These are phyloP conservation scores for Cataglyphis cursor DNA, from an alignment of 2,888 invertebrate species.

Conservation along the genomic window DNA sequence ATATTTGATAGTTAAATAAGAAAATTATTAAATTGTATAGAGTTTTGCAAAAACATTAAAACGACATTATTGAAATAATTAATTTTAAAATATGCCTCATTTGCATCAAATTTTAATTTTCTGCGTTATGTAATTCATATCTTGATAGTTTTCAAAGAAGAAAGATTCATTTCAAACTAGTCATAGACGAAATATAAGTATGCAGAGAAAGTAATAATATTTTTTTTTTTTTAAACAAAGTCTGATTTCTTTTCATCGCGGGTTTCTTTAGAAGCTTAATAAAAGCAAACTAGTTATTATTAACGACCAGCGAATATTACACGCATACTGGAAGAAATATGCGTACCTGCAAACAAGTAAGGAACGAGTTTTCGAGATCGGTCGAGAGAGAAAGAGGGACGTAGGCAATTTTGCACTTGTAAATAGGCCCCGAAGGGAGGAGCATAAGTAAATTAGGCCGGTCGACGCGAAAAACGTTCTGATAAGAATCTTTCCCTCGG, in stretches of 20 bases:
- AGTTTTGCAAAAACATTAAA: not conserved
- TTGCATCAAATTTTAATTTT: not conserved
- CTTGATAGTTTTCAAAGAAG: not conserved
- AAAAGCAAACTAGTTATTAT: slow-evolving; percentile 11
- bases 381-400: slow-evolving; percentile 39
- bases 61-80: not conserved
- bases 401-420: slow-evolving; percentile 86
- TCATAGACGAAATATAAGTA: not conserved
- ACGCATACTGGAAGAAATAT: slow-evolving; percentile 9
- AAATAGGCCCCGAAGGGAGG: slow-evolving; percentile 92
- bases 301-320: slow-evolving; percentile 11
- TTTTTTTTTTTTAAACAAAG: not conserved
- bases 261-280: not conserved
- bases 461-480: slow-evolving; percentile 86
- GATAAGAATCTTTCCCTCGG: slow-evolving; percentile 91
- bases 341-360: slow-evolving; percentile 26
- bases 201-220: not conserved
- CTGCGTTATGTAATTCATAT: not conserved
- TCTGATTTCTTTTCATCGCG: not conserved
- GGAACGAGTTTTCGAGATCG: slow-evolving; percentile 16
- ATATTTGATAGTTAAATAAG: not conserved
- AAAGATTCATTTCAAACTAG: not conserved
- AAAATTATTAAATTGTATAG: not conserved
- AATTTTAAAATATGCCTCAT: not conserved
- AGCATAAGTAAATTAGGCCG: slow-evolving; percentile 94